Base-by-base conservation (phyloP, 2,113 vertebrate species). In the Dicrurus megarhynchus region DNA sequence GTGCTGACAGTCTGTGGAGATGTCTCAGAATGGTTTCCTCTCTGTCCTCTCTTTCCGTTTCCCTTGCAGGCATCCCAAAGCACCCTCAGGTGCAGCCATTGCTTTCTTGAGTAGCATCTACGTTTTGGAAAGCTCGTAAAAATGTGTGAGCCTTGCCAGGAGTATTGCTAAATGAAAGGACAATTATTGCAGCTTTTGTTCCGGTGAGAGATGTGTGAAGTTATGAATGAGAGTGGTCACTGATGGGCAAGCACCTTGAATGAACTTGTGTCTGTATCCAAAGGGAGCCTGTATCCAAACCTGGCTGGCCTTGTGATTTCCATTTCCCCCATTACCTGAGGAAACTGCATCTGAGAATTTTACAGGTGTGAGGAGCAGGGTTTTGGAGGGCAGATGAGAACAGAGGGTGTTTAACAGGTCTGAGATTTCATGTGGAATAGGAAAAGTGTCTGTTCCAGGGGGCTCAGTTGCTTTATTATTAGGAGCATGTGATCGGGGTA, bases 241-340 rank as follows among this genome's bases (percentile, higher is more conserved):
- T 39, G 35, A 8, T 13, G 42, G 64, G 20, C 20, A 13, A 47
- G 6, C 6, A 23, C 42, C 32, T 26, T 10, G 50, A 13, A 10
- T 44, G 39, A 32, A 20, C 26, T 63, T 61, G 28, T 64, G 33
- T 16, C 61, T 60, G 33, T 39, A 9, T 39, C n/a, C 24, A 17
- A 44, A 35, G 16, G 41, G 10, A 55, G 15, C 37, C 33, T 81
- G 11, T 4, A 11, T 7, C 70, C 57, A 75, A 47, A 84, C 44
- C 37, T 3, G 0, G 3, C 42, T 78, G 84, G 50, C 33, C 52
- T 55, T 18, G 44, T n/a, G 44, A 27, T 37, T 77, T 39, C 23
- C 1, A 0, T 70, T 61, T 84, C 60, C 60, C 26, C 17, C 13
- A 4, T 47, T 52, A 47, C 14, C 30, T 0, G 2, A 61, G 61